Evolutionary conservation across 2,888 invertebrate species (phyloP), one percentile per base, ranked within the genome.

Genomic region (Melieria omissa): DNA sequence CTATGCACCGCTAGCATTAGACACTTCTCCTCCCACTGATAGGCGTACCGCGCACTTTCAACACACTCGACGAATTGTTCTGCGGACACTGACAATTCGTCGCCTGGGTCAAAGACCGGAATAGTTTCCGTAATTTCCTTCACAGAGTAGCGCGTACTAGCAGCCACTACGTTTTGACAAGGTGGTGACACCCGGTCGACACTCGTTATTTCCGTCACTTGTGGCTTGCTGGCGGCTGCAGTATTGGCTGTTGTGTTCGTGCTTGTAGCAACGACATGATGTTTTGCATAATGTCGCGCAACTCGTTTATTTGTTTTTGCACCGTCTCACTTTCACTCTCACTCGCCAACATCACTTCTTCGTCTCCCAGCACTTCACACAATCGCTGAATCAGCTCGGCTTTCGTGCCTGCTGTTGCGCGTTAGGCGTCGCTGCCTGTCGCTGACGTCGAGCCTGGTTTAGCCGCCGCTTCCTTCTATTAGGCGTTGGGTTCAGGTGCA

Each of bases 111-210:
- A 57, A 67, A 72, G 5, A 14, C 46, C 1, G 72, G 72, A 45
- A 72, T 52, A 5, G 67, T 72, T 64, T 72, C 72, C 1, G 72
- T 64, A 12, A 68, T 72, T 64, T 72, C 72, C 57, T 63, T 66
- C 16, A 72, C 71, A 9, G 55, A 67, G 10, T 54, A 54, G 42
- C 45, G 10, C 14, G 52, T 46, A 16, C 61, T 52, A 12, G 42
- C 2, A 44, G 54, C 61, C 42, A 10, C 41, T 65, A 44, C 10
- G 7, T 14, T 67, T 67, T 29, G 45, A 49, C 2, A 5, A 3
- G 67, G 52, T 42, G 49, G 10, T 47, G 14, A 16, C 44, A 45
- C n/a, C 5, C 16, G 46, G 12, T 63, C n/a, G 46, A 9, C 60
- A 60, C 42, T 42, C 1, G 5, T 9, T n/a, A 60, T 45, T 16